Percentiles rank a stretch among this genome's conserved stretches.
Evolutionary conservation across 2,113 vertebrate species (phyloP).

Genomic region (Zosterops japonicus): DNA sequence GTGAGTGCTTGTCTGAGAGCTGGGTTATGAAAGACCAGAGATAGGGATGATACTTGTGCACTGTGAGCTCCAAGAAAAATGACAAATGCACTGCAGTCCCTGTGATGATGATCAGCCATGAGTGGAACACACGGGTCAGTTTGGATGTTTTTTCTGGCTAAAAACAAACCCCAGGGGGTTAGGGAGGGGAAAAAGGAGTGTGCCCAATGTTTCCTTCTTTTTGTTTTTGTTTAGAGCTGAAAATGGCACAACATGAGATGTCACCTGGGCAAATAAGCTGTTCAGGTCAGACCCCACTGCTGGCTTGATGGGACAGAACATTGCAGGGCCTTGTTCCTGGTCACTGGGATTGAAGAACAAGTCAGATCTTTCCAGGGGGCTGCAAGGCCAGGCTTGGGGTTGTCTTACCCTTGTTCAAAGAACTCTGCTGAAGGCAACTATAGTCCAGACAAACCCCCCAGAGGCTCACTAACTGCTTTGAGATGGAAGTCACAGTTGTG

Average conservation of each 20-base stretch:
- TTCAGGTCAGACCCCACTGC: neutral
- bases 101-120: neutral
- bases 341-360: neutral
- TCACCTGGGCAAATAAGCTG: neutral
- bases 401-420: neutral
- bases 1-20: neutral
- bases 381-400: neutral
- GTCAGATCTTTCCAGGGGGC: neutral
- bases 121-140: neutral
- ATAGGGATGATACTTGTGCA: neutral
- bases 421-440: neutral
- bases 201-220: neutral
- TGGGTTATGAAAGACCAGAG: neutral
- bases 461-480: neutral
- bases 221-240: neutral
- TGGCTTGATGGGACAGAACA: neutral
- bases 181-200: rapidly evolving
- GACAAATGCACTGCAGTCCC: neutral
- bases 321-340: neutral
- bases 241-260: neutral
- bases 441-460: neutral
- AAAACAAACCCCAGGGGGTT: neutral
- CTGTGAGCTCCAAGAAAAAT: neutral
- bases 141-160: neutral
- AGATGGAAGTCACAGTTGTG: neutral